Conservation (phyloP, 2,113 vertebrate genomes). For the Pungitius pungitius region DNA sequence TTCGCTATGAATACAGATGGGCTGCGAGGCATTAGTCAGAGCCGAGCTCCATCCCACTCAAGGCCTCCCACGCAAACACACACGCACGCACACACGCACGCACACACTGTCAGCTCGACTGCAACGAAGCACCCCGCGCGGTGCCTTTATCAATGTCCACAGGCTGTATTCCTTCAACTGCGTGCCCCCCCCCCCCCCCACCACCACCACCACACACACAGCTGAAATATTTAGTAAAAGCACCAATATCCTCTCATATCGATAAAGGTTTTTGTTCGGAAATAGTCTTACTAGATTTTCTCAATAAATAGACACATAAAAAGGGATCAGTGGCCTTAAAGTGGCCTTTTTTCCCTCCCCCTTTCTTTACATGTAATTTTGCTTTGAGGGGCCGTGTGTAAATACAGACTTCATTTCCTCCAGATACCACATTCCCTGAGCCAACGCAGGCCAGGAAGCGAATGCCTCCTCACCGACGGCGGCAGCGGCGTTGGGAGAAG, state of each 20-base stretch:
- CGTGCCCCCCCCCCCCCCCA: too few relatives aligned
- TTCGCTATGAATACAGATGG: constrained; percentile 74
- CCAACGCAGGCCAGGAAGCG: constrained; percentile 57
- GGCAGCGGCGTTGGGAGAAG: constrained; percentile 66
- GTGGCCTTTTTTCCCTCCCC: too few relatives aligned
- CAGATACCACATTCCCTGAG: constrained; percentile 50
- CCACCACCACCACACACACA: too few relatives aligned
- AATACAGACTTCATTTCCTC: constrained; percentile 48
- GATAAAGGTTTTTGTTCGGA: too few relatives aligned
- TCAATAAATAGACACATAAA: too few relatives aligned
- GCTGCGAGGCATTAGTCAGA: constrained; percentile 71
- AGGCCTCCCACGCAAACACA: constrained; percentile 70
- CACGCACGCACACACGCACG: constrained; percentile 29
- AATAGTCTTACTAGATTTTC: too few relatives aligned
- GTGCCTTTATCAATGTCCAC: constrained; percentile 45
- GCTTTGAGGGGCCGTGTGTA: not conserved
- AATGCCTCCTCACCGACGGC: constrained; percentile 58
- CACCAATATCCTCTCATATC: too few relatives aligned
- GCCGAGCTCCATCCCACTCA: constrained; percentile 61
- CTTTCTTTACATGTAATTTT: too few relatives aligned
- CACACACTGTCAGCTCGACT: constrained; percentile 38
- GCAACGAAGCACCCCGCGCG: constrained; percentile 37
- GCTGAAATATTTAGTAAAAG: too few relatives aligned
- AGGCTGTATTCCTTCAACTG: constrained; percentile 20
- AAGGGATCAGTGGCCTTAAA: too few relatives aligned